Evolutionary conservation across 2,113 vertebrate species (phyloP).

Genomic region (Crotalus horridus): DNA sequence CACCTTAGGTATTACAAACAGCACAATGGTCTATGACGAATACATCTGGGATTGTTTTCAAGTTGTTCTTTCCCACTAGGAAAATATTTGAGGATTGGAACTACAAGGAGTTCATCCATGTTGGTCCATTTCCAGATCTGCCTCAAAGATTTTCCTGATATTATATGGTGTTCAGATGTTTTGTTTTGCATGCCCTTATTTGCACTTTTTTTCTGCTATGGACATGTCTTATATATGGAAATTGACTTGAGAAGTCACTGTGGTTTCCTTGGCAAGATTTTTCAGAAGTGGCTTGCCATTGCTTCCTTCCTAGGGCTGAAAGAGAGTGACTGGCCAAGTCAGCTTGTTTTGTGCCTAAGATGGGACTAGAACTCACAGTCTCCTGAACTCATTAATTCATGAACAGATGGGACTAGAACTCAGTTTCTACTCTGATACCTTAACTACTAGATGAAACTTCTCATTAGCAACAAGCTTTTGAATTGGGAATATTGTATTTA

Average conservation of each 20-base stretch:
- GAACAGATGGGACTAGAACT: not conserved
- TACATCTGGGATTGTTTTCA: slow-evolving; percentile 85
- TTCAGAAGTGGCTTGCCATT: not conserved
- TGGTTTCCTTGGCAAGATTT: not conserved
- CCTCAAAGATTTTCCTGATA: slow-evolving; percentile 80
- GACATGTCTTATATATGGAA: not conserved
- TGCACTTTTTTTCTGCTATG: not conserved
- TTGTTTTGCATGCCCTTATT: slow-evolving; percentile 65
- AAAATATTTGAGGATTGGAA: slow-evolving; percentile 76
- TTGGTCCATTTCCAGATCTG: slow-evolving; percentile 76
- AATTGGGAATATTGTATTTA: slow-evolving; percentile 66
- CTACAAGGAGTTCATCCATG: slow-evolving; percentile 78
- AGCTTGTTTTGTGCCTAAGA: not conserved
- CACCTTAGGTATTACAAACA: slow-evolving; percentile 73
- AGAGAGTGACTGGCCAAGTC: not conserved
- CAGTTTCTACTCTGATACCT: not conserved
- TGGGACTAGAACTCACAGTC: not conserved
- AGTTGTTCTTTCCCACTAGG: slow-evolving; percentile 79
- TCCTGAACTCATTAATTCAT: not conserved
- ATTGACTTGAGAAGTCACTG: not conserved
- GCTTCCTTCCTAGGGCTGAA: not conserved
- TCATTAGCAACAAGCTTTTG: slow-evolving; percentile 71
- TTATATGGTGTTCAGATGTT: slow-evolving; percentile 77
- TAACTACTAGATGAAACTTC: not conserved
- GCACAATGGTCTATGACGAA: slow-evolving; percentile 76